Evolutionary conservation across 2,113 vertebrate species (phyloP).

Genomic region (Erythrocercus mccallii): DNA sequence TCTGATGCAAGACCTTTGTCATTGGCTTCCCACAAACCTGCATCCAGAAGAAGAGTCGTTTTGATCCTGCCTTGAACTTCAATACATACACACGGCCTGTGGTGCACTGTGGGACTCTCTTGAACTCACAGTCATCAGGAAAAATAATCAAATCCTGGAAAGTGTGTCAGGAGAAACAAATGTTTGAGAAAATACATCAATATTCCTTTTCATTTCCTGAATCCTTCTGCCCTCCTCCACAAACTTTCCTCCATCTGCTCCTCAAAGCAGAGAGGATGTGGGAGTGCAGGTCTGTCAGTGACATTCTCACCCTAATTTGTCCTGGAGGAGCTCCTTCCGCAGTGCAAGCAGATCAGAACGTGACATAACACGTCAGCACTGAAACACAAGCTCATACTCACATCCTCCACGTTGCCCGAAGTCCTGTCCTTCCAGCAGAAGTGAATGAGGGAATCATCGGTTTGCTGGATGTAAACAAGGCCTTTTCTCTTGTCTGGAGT

Average conservation of each 20-base stretch:
- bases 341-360: background rate
- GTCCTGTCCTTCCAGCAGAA: conserved; percentile 98
- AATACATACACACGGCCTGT: conserved; percentile 93
- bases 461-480: conserved; percentile 95
- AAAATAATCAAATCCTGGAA: conserved; percentile 94
- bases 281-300: background rate
- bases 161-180: background rate
- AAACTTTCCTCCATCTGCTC: background rate
- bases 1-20: background rate
- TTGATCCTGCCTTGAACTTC: conserved; percentile 96
- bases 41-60: conserved; percentile 98
- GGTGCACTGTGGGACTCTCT: conserved; percentile 92
- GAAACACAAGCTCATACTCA: conserved; percentile 64
- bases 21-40: conserved; percentile 74
- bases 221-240: background rate
- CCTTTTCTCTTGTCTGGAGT: conserved; percentile 97
- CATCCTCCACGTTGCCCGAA: conserved; percentile 89
- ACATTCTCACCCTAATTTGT: background rate
- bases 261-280: background rate
- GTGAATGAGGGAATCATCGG: conserved; percentile 95
- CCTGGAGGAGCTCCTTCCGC: background rate
- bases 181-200: background rate
- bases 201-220: background rate
- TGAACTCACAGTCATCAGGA: conserved; percentile 97
- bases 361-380: background rate